These are phyloP conservation scores for Salarias fasciatus DNA, from an alignment of 2,797 vertebrate genomes.

Conservation along the genomic window DNA sequence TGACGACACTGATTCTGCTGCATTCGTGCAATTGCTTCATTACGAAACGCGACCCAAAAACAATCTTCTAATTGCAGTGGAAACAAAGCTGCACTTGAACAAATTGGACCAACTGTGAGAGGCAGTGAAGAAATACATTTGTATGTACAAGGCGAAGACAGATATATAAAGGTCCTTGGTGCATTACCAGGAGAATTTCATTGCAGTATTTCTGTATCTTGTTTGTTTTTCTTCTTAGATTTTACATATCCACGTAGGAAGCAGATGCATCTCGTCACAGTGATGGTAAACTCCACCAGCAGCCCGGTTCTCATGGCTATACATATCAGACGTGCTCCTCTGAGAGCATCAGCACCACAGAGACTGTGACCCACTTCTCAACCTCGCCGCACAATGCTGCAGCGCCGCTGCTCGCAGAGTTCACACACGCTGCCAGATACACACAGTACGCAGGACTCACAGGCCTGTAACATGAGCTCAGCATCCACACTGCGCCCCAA, in stretches of 20 bases:
- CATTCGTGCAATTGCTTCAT: constrained; percentile 32
- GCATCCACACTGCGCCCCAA: constrained; percentile 21
- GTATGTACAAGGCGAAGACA: constrained; percentile 3
- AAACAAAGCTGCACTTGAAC: constrained; percentile 23
- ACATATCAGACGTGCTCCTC: constrained; percentile 27
- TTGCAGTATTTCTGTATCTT: no score
- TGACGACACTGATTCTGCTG: constrained; percentile 26
- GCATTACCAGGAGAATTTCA: no score
- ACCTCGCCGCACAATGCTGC: constrained; percentile 54
- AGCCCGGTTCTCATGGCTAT: constrained; percentile 42
- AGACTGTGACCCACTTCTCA: constrained; percentile 75
- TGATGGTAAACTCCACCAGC: constrained; percentile 20
- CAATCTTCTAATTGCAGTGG: constrained; percentile 5
- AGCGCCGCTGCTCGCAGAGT: constrained; percentile 51
- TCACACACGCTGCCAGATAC: constrained; percentile 49
- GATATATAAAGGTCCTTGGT: constrained; percentile 15
- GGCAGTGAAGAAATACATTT: background rate
- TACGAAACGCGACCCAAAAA: constrained; percentile 28
- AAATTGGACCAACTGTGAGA: constrained; percentile 18
- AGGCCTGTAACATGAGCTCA: constrained; percentile 22
- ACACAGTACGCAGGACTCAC: constrained; percentile 32
- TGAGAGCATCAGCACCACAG: constrained; percentile 43
- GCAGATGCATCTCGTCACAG: constrained; percentile 28
- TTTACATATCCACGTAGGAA: constrained; percentile 25
- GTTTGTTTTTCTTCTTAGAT: constrained; percentile 7